These are phyloP conservation scores for Eupithecia insigniata DNA, from an alignment of 2,888 invertebrate genomes.

Conservation along the genomic window DNA sequence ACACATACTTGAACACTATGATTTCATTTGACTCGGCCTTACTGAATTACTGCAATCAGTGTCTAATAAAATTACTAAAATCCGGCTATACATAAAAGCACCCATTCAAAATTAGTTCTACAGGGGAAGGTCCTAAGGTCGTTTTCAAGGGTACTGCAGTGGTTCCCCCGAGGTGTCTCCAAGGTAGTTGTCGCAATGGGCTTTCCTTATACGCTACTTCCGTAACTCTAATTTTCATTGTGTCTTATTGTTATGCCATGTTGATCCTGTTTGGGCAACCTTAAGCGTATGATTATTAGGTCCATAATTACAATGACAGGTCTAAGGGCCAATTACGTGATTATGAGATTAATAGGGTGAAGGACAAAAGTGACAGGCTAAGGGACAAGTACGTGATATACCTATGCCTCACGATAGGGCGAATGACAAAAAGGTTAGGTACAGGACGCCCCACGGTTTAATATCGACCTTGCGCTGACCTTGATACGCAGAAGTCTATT, in stretches of 20 bases:
- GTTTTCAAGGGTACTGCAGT: conserved; percentile 54
- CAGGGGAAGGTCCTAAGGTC: conserved; percentile 46
- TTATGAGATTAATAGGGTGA: conserved; percentile 9
- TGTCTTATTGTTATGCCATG: conserved; percentile 57
- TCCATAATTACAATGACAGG: conserved; percentile 10
- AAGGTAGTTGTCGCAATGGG: conserved; percentile 56
- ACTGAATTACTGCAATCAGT: background rate
- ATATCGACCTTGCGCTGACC: too few relatives aligned
- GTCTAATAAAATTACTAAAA: background rate
- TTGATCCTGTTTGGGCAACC: conserved; percentile 52
- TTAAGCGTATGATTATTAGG: conserved; percentile 45
- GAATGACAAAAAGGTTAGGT: background rate
- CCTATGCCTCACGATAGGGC: background rate
- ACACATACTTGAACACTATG: background rate
- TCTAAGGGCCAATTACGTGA: conserved; percentile 10
- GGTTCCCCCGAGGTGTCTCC: conserved; percentile 59
- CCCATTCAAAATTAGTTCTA: conserved; percentile 21
- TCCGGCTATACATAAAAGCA: background rate
- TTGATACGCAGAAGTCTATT: too few relatives aligned
- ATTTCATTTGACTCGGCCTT: background rate
- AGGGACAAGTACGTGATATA: background rate
- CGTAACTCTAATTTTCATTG: conserved; percentile 55
- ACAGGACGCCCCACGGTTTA: too few relatives aligned
- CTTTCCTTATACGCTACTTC: conserved; percentile 71
- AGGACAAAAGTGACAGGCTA: background rate